These are phyloP conservation scores for Apis mellifera DNA, from an alignment of 1,140 invertebrate species.

Conservation along the genomic window DNA sequence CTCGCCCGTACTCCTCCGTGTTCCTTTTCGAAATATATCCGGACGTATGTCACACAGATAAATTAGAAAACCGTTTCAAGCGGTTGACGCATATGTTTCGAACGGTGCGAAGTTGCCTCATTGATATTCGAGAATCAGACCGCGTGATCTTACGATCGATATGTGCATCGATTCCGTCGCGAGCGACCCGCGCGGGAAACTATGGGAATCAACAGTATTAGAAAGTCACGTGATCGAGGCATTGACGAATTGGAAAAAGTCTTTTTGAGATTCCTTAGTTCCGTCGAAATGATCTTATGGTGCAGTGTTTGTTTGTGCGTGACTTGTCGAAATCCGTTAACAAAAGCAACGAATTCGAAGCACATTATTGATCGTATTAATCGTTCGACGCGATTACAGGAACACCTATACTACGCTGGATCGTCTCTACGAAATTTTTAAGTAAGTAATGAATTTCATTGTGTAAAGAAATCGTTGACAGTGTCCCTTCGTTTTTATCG, in stretches of 20 bases:
- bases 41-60: constrained; percentile 25
- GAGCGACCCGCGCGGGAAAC: not conserved
- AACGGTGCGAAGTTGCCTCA: not conserved
- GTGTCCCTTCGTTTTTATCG: constrained; percentile 11
- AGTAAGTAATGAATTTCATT: constrained; percentile 48
- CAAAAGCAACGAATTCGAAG: constrained; percentile 7
- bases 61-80: constrained; percentile 1
- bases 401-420: constrained; percentile 32
- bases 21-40: constrained; percentile 51
- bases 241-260: constrained; percentile 5
- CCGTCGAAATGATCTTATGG: not conserved
- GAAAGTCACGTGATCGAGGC: not conserved
- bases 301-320: not conserved
- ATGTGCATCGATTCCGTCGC: constrained; percentile 11
- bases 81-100: not conserved
- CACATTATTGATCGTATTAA: constrained; percentile 44
- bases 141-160: constrained; percentile 49
- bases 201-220: not conserved
- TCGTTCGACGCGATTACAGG: constrained; percentile 40
- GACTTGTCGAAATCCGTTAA: not conserved
- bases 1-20: constrained; percentile 4
- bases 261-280: constrained; percentile 5
- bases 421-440: constrained; percentile 32
- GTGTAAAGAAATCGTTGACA: constrained; percentile 44
- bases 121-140: constrained; percentile 21